phyloP scores from a whole-genome alignment of 2,797 vertebrate genomes.

The Semaprochilodus insignis region DNA sequence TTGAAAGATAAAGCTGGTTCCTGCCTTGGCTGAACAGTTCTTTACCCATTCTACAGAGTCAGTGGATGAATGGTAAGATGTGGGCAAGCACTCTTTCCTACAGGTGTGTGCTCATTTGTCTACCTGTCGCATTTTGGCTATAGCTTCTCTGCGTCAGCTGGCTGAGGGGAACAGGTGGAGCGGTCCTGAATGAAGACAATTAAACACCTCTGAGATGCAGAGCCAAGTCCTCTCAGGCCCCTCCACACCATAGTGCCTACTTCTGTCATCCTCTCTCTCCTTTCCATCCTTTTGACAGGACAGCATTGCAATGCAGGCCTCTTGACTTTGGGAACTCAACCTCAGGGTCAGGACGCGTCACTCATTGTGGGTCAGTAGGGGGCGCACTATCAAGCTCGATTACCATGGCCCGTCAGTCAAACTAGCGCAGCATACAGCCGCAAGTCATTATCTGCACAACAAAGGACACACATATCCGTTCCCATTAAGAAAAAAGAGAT shows the following conservation, averaged over 20 bases:
- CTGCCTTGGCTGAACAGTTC: not conserved
- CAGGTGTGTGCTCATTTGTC: conserved; percentile 70
- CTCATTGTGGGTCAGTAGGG: conserved; percentile 55
- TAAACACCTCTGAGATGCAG: conserved; percentile 78
- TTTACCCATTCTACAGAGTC: not conserved
- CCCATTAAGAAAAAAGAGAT: conserved; percentile 22
- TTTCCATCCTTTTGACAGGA: conserved; percentile 33
- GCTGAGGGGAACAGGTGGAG: conserved; percentile 75
- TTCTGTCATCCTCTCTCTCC: conserved; percentile 31
- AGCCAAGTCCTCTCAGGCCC: conserved; percentile 63
- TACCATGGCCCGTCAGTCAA: conserved; percentile 52
- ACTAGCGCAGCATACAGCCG: conserved; percentile 8
- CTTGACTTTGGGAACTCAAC: conserved; percentile 54
- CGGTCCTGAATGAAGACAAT: conserved; percentile 78
- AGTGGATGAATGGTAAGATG: conserved; percentile 4
- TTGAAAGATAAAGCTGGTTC: not conserved
- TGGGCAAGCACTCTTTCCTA: conserved; percentile 8
- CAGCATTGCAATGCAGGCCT: conserved; percentile 45
- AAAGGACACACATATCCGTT: conserved; percentile 50
- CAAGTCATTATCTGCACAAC: conserved; percentile 38
- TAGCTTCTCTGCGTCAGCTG: conserved; percentile 69
- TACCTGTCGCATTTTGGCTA: conserved; percentile 71
- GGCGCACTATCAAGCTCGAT: conserved; percentile 50
- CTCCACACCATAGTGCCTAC: not conserved
- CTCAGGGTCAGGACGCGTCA: conserved; percentile 56